Base-by-base conservation (phyloP, 2,888 invertebrate genomes). In the Calliopum simillimum region DNA sequence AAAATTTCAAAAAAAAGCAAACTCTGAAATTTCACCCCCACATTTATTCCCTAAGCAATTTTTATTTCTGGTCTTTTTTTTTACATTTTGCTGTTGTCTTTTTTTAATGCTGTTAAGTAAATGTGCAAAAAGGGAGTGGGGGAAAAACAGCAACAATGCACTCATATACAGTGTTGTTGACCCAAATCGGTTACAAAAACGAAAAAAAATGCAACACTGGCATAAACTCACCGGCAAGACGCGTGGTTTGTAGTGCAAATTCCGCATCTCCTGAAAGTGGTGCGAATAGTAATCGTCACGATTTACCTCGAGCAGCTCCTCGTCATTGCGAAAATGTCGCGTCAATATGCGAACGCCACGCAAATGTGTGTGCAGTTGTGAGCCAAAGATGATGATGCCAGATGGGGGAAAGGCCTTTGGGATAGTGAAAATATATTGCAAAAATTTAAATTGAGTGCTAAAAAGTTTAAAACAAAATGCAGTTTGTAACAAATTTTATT, bases 201-300 rank as follows among this genome's bases (percentile, higher is more conserved):
- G 4, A 33, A 33, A 33, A 4, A 33, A 33, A 33, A 58, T 33
- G 12, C n/a, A 33, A 14, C 14, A 8, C 33, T 2, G n/a, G n/a
- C 25, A 25, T 23, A 23, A 14, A 72, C 88, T 88, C 88, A 97
- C 97, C 78, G 97, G 97, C 73, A 96, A 82, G 19, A 99, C 88
- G 68, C 88, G 89, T 0, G 96, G 93, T n/a, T 92, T 93, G 70
- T 89, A 88, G 77, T 94, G 93, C 65, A 99, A 87, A 65, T 92
- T 89, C 72, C 98, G 88, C 79, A 99, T 99, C 87, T 99, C 99
- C 87, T 99, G 99, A 87, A 97, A 99, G 88, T 99, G 98, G 1
- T 98, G 95, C 69, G 97, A 97, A 86, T 96, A 99, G 86, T 98
- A 99, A 85, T 95, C 90, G 85, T 99, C 99, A 73, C 92, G 88